Percentiles rank a stretch among this genome's conserved stretches.
These are phyloP conservation scores for Lutraria lutraria DNA, from an alignment of 2,888 invertebrate species.

Conservation along the genomic window DNA sequence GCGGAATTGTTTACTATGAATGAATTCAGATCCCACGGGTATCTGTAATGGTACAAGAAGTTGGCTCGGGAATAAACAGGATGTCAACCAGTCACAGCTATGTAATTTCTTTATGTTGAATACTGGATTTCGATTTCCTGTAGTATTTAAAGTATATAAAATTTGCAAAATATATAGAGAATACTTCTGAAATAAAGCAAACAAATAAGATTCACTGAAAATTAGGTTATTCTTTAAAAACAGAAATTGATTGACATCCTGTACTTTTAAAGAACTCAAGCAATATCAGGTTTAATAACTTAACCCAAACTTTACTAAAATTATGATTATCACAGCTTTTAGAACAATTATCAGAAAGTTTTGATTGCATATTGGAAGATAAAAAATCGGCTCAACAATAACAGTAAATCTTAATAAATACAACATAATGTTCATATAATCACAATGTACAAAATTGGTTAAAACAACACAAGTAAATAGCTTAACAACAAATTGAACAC, in stretches of 20 bases:
- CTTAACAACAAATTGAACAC: neutral
- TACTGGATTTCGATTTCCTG: too few species aligned
- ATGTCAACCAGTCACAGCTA: too few species aligned
- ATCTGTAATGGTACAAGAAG: too few species aligned
- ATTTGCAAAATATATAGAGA: too few species aligned
- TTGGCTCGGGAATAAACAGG: neutral
- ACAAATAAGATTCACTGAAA: too few species aligned
- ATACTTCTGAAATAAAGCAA: too few species aligned
- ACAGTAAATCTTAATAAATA: neutral
- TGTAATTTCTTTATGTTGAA: too few species aligned
- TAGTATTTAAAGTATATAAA: too few species aligned
- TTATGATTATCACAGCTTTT: constrained; percentile 1
- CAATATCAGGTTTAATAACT: neutral
- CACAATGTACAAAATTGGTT: neutral
- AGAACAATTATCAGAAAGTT: neutral
- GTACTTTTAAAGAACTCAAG: neutral
- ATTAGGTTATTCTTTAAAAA: too few species aligned
- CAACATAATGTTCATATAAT: neutral
- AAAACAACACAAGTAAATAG: neutral
- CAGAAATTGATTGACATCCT: too few species aligned
- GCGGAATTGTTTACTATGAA: neutral
- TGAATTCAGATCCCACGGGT: neutral
- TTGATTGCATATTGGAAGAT: neutral
- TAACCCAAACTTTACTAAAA: neutral
- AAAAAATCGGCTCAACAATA: neutral